These are phyloP conservation scores for Forpus xanthops DNA, from an alignment of 2,797 vertebrate species.

Conservation along the genomic window DNA sequence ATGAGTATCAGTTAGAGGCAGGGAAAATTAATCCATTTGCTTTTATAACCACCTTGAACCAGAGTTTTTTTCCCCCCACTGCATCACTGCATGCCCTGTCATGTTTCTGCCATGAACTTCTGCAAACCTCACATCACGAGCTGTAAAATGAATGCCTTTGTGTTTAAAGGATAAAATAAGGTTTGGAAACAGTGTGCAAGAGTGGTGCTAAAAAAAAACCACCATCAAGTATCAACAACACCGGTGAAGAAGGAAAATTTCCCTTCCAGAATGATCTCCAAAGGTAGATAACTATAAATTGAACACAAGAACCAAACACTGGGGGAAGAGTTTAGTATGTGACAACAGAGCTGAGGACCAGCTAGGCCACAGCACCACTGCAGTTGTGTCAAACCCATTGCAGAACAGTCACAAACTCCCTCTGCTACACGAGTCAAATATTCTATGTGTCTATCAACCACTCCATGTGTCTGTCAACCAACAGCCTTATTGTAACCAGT, in stretches of 20 bases:
- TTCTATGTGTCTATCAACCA: neutral
- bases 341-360: neutral
- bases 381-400: too few relatives aligned
- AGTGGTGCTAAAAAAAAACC: neutral
- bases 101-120: neutral
- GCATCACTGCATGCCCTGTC: neutral
- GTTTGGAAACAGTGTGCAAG: neutral
- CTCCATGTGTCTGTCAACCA: neutral
- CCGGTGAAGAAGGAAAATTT: neutral
- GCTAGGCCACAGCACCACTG: neutral
- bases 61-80: neutral
- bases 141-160: neutral
- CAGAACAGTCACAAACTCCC: neutral
- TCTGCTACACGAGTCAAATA: neutral
- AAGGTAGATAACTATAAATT: neutral
- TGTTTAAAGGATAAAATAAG: neutral
- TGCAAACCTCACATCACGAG: neutral
- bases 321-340: neutral
- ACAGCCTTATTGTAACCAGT: neutral
- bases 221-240: neutral
- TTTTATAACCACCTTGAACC: neutral
- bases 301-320: neutral
- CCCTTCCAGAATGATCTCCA: neutral
- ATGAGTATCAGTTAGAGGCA: neutral
- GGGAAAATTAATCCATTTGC: neutral